Conservation (phyloP, 2,113 vertebrate species). For the Oryctolagus cuniculus region mOryCun1.1 NC_091442.1:9891001-9891500, state of each 20-base stretch:
- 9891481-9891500: rapidly evolving
- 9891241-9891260: neutral
- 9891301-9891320: neutral
- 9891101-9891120: neutral
- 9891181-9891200: neutral
- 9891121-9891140: rapidly evolving
- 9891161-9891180: neutral
- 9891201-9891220: neutral
- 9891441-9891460: neutral
- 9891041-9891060: neutral
- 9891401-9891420: rapidly evolving
- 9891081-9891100: neutral
- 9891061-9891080: neutral
- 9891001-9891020: neutral
- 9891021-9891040: neutral
- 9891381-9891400: neutral
- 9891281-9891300: neutral
- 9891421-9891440: neutral
- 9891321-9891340: neutral
- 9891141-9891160: neutral
- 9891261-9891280: rapidly evolving
- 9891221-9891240: rapidly evolving
- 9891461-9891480: neutral
- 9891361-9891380: neutral
- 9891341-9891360: neutral